Evolutionary conservation across 2,888 invertebrate genomes (phyloP), one percentile per base, ranked within the genome.

Genomic region (Acanthosepion esculentum): DNA sequence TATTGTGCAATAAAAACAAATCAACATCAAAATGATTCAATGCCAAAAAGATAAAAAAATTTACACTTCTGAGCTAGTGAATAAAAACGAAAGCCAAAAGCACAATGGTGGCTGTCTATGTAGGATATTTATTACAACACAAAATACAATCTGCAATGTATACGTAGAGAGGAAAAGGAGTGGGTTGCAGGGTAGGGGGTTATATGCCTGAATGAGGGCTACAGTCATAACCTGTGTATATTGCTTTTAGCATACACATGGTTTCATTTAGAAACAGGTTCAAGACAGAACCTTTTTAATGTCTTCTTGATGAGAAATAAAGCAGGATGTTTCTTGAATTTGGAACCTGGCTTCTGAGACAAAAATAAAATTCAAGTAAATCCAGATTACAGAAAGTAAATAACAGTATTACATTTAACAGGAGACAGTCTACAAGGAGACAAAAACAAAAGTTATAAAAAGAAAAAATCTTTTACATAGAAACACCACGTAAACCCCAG

Each of bases 91-190:
- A 78, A 78, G 1, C 29, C n/a, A 78, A 29, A 29, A 12, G 15
- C 78, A 78, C 78, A 78, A 78, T 78, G 12, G 29, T 78, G 78
- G 78, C 78, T 64, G 64, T 64, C 64, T 78, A 78, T 78, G 78
- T 78, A 78, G 29, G 29, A 78, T 78, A 78, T 78, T 78, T 78
- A 78, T 78, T 78, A 78, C 78, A 78, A 78, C 78, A 78, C 78
- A 78, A 78, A 78, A n/a, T 78, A 78, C 78, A 78, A 78, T 78
- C 29, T 29, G 78, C 29, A 78, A 78, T 78, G 78, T 78, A 78
- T 78, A 78, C 29, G 29, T 12, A 8, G 78, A 78, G 78, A 78
- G 78, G 78, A 78, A 78, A n/a, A 78, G n/a, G n/a, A n/a, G 29
- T 78, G 78, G 10, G 29, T 29, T 26, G 23, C 8, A 5, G 78